These are phyloP conservation scores for Pyrocoelia pectoralis DNA, from an alignment of 2,888 invertebrate species.

Conservation along the genomic window DNA sequence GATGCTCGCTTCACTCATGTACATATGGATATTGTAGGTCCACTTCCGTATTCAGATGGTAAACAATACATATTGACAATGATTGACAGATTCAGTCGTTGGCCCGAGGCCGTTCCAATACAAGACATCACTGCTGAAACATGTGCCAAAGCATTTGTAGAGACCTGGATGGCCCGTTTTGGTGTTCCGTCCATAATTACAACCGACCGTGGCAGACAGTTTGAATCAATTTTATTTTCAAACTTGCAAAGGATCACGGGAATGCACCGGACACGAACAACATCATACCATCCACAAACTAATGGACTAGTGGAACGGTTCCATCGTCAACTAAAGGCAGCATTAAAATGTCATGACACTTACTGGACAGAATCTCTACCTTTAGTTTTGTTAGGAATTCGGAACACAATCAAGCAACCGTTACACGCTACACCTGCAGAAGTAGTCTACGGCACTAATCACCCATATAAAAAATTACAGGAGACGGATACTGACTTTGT, in stretches of 20 bases:
- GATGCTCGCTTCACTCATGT: not conserved
- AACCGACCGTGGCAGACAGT: not conserved
- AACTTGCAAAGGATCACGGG: not conserved
- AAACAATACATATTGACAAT: not conserved
- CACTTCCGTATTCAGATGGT: not conserved
- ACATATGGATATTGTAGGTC: not conserved
- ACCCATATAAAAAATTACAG: not conserved
- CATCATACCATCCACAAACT: slow-evolving; percentile 46
- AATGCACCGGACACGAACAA: not conserved
- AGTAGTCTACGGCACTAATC: not conserved
- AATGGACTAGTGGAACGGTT: slow-evolving; percentile 52
- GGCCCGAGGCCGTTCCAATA: not conserved
- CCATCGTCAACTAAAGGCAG: slow-evolving; percentile 11
- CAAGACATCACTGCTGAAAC: slow-evolving; percentile 1
- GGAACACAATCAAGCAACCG: slow-evolving; percentile 1
- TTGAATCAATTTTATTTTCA: not conserved
- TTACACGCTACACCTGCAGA: not conserved
- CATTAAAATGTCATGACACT: not conserved
- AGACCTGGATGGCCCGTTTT: not conserved
- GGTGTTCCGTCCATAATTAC: not conserved
- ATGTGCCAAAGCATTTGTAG: not conserved
- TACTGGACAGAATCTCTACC: slow-evolving; percentile 38
- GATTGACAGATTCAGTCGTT: not conserved
- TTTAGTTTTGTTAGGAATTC: slow-evolving; percentile 41
- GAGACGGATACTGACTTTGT: not conserved